Evolutionary conservation across 2,113 vertebrate species (phyloP).

Genomic region (Haliaeetus leucogaster): DNA sequence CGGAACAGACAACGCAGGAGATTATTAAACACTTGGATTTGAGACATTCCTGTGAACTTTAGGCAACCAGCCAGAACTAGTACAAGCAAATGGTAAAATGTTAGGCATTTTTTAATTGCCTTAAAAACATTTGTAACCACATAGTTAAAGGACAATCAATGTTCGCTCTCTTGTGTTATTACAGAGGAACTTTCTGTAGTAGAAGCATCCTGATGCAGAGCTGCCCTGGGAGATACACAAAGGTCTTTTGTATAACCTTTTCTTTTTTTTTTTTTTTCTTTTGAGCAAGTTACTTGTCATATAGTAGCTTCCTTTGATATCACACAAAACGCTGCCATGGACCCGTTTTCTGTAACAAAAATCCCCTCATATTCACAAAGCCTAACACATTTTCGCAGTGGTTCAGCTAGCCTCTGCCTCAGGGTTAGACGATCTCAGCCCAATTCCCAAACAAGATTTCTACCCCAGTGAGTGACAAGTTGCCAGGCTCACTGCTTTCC

Average conservation of each 20-base stretch:
- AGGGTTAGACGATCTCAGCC: background rate
- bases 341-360: background rate
- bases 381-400: fast-evolving
- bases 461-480: background rate
- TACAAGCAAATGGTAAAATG: slow-evolving; percentile 32
- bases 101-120: slow-evolving; percentile 36
- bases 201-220: background rate
- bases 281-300: background rate
- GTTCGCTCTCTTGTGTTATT: background rate
- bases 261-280: background rate
- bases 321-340: background rate
- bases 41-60: slow-evolving; percentile 12
- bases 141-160: slow-evolving; percentile 33
- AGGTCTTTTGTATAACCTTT: background rate
- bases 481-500: background rate
- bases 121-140: slow-evolving; percentile 38
- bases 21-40: slow-evolving; percentile 53
- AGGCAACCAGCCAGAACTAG: slow-evolving; percentile 27
- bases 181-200: background rate
- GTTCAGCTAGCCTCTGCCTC: background rate
- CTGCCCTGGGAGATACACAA: background rate
- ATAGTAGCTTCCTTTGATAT: background rate
- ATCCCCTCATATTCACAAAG: background rate
- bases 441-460: background rate
- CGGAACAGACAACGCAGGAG: slow-evolving; percentile 10